These are phyloP conservation scores for Anagrus nilaparvatae DNA, from an alignment of 1,140 invertebrate genomes.

Conservation along the genomic window DNA sequence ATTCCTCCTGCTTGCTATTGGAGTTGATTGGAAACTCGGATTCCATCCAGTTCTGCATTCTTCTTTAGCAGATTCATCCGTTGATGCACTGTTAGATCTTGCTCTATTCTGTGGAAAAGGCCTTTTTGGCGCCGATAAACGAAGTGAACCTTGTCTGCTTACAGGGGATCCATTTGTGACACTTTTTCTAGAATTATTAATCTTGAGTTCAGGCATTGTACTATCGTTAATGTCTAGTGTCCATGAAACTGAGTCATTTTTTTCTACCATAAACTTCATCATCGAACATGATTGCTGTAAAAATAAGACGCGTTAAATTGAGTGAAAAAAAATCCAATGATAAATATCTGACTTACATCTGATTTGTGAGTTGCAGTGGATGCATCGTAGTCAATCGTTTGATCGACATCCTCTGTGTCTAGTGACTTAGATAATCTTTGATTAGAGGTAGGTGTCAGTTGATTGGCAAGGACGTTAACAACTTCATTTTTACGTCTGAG, in stretches of 20 bases:
- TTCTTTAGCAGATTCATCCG: constrained; percentile 7
- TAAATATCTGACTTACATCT: constrained; percentile 17
- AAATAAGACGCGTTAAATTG: constrained; percentile 4
- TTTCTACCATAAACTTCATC: constrained; percentile 71
- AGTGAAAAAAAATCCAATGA: constrained; percentile 1
- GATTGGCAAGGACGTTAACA: constrained; percentile 41
- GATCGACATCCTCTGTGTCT: constrained; percentile 22
- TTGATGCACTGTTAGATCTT: constrained; percentile 31
- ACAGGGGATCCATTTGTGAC: constrained; percentile 13
- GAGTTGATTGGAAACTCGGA: constrained; percentile 10
- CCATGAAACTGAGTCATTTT: constrained; percentile 74
- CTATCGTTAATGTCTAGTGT: constrained; percentile 68
- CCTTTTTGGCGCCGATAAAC: constrained; percentile 22
- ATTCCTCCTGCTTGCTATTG: too few relatives aligned
- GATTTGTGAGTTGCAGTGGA: constrained; percentile 9
- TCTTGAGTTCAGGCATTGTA: too few relatives aligned
- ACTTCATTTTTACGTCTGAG: constrained; percentile 67
- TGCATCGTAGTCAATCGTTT: too few relatives aligned
- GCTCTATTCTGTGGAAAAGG: constrained; percentile 20
- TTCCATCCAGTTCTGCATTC: constrained; percentile 7
- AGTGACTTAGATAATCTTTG: constrained; percentile 24
- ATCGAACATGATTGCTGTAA: constrained; percentile 42
- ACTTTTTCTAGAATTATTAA: too few relatives aligned
- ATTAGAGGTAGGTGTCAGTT: constrained; percentile 22
- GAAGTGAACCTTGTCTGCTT: constrained; percentile 31